Evolutionary conservation across 2,113 vertebrate genomes (phyloP).

Genomic region (Ranitomeya imitator): DNA sequence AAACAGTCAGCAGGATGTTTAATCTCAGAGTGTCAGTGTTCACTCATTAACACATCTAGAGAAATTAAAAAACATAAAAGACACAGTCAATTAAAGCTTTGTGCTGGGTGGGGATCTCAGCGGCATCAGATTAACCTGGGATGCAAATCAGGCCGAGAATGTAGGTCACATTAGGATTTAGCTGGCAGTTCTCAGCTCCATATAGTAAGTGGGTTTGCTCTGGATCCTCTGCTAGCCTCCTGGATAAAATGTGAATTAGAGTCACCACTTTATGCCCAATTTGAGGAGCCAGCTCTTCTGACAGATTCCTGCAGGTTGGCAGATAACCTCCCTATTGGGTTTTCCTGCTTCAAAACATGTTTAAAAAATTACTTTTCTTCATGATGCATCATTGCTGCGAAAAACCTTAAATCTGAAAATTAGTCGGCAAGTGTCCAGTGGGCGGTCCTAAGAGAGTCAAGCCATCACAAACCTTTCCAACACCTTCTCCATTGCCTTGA

Average conservation of each 20-base stretch:
- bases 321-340: too few species aligned
- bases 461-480: too few species aligned
- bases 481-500: too few species aligned
- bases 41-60: neutral
- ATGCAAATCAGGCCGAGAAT: neutral
- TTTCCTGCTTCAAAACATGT: neutral
- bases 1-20: neutral
- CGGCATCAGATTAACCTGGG: neutral
- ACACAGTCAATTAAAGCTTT: conserved; percentile 14
- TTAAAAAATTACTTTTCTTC: neutral
- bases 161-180: too few species aligned
- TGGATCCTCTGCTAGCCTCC: neutral
- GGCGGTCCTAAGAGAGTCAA: too few species aligned
- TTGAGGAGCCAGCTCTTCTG: neutral
- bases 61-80: neutral
- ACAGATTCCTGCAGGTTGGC: neutral
- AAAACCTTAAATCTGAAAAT: too few species aligned
- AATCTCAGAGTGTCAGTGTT: neutral
- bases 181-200: neutral
- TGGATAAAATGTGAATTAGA: neutral
- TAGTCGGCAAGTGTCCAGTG: too few species aligned
- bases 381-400: too few species aligned
- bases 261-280: neutral
- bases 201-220: neutral
- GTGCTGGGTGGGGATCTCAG: neutral